phyloP scores from a whole-genome alignment of 2,888 invertebrate genomes.

The Cistogaster globosa region DNA sequence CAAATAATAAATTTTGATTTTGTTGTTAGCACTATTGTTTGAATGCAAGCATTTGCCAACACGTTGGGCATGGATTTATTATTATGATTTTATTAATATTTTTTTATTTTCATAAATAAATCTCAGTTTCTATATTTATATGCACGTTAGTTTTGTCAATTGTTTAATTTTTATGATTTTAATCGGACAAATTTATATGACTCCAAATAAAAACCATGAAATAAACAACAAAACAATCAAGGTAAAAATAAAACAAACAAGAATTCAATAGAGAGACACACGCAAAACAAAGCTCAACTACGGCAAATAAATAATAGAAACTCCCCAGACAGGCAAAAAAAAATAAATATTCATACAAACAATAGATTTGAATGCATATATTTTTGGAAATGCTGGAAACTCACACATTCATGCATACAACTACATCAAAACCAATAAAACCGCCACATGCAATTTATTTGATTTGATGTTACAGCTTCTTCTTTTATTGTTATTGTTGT shows the following conservation, averaged over 20 bases:
- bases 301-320: constrained; percentile 47
- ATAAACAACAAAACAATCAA: constrained; percentile 44
- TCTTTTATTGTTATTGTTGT: constrained; percentile 31
- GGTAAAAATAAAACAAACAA: constrained; percentile 28
- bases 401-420: background rate
- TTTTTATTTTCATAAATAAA: constrained; percentile 47
- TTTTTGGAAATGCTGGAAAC: background rate
- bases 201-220: constrained; percentile 1
- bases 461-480: constrained; percentile 28
- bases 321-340: constrained; percentile 40
- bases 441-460: constrained; percentile 59
- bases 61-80: background rate
- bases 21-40: constrained; percentile 11
- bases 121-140: constrained; percentile 21
- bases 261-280: constrained; percentile 15
- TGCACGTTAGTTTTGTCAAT: constrained; percentile 39
- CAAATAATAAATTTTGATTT: constrained; percentile 17
- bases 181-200: constrained; percentile 70
- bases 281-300: constrained; percentile 23
- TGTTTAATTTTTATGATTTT: constrained; percentile 65
- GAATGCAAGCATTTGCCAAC: constrained; percentile 14
- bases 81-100: background rate
- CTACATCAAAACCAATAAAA: constrained; percentile 41
- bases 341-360: constrained; percentile 10
- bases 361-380: constrained; percentile 37